Evolutionary conservation across 2,797 vertebrate genomes (phyloP), one percentile per base, ranked within the genome.

Genomic region (Sphaeramia orbicularis): DNA sequence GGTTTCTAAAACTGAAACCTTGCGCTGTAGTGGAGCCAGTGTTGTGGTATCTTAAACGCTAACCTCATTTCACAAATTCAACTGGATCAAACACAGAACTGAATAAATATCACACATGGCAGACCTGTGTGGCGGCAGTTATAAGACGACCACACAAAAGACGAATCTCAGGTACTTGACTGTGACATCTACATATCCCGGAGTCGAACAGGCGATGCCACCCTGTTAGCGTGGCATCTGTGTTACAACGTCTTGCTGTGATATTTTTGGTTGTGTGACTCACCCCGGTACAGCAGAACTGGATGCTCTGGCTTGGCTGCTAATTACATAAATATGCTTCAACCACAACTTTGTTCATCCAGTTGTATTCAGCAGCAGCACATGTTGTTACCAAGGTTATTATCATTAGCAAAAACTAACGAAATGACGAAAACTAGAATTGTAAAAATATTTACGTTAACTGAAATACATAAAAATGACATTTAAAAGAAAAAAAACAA

Each of bases 241-340:
- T 71, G 69, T 35, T 65, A 43, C 65, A 60, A 55, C 56, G 49
- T 56, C 48, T 68, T 44, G 60, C 60, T 78, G 59, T 55, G 75
- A 73, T 85, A 85, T 89, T 75, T 87, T 63, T 78, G 71, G 82
- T 52, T 55, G 62, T 38, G 63, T 91, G 84, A 87, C 70, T 90
- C 85, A 87, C 61, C 63, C 59, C 35, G 32, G 65, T 38, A 58
- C 62, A 73, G 70, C 66, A 67, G 52, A 70, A 48, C 45, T 40
- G 62, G 70, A 50, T 40, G 57, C 61, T 66, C 40, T 65, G 56
- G 49, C 56, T 37, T 38, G 58, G 60, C 45, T 63, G 42, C 58
- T 85, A 80, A 75, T 81, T 71, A 62, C 61, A 77, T 75, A 76
- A 74, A 79, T 70, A 71, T n/a, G 32, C 59, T 71, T 71, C 48